A percentile compares a stretch with the other conserved stretches of the same genome.
Evolutionary conservation across 2,888 invertebrate genomes (phyloP).

Genomic region (Thysanoteuthis rhombus): DNA sequence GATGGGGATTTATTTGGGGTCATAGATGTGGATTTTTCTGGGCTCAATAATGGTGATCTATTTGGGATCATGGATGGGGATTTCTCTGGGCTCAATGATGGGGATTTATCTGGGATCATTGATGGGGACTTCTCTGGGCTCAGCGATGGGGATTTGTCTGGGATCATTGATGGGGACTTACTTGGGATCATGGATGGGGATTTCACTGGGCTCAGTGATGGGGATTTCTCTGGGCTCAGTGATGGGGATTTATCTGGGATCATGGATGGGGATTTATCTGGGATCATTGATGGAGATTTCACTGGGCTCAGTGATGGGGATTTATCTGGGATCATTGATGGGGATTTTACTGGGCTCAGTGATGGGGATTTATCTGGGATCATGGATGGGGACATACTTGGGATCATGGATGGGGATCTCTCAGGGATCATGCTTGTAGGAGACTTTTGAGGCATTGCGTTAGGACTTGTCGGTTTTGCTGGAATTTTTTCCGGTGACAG

Average conservation of each 20-base stretch:
- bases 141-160: not conserved
- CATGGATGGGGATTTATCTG: not conserved
- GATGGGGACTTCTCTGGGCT: no score
- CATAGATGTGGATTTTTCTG: not conserved
- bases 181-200: no score
- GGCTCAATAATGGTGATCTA: no score
- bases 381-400: not conserved
- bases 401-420: not conserved
- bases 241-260: constrained; percentile 2
- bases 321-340: no score
- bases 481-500: not conserved
- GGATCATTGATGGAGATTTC: not conserved
- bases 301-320: no score
- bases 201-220: no score
- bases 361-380: constrained; percentile 2
- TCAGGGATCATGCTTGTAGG: not conserved
- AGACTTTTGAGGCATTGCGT: not conserved
- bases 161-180: no score
- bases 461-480: not conserved
- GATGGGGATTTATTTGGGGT: not conserved
- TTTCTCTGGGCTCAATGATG: constrained; percentile 14
- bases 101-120: not conserved
- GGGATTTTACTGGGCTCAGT: not conserved
- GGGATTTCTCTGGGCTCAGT: not conserved
- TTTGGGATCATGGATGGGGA: not conserved